These are phyloP conservation scores for Mamestra configurata DNA, from an alignment of 1,140 invertebrate species.

Conservation along the genomic window DNA sequence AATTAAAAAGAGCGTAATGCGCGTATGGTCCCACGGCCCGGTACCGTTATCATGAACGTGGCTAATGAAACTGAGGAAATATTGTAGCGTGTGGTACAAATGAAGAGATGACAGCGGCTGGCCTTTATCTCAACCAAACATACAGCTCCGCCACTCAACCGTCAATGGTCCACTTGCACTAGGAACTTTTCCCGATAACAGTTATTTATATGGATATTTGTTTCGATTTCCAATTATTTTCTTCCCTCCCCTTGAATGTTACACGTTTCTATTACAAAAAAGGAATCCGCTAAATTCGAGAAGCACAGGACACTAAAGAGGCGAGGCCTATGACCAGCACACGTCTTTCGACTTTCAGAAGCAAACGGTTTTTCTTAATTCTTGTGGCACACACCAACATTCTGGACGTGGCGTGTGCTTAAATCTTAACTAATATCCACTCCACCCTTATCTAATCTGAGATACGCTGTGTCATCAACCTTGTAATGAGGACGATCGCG, in stretches of 20 bases:
- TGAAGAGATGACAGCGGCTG: slow-evolving; percentile 5
- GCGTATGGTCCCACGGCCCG: slow-evolving; percentile 54
- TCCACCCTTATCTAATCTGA: slow-evolving; percentile 47
- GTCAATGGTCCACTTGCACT: no score
- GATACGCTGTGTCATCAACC: slow-evolving; percentile 45
- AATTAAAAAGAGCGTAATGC: slow-evolving; percentile 55
- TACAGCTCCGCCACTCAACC: no score
- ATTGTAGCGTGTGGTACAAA: slow-evolving; percentile 38
- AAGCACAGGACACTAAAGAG: no score
- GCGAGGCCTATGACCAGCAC: no score
- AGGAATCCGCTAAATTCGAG: no score
- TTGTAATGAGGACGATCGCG: slow-evolving; percentile 39
- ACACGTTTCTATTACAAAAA: no score
- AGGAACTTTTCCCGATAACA: no score
- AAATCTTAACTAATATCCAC: slow-evolving; percentile 42
- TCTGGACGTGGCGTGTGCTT: slow-evolving; percentile 30
- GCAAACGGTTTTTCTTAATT: not conserved
- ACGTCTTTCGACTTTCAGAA: no score
- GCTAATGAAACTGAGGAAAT: slow-evolving; percentile 58
- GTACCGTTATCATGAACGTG: slow-evolving; percentile 56
- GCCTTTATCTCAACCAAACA: no score
- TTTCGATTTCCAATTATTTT: no score
- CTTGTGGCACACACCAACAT: slow-evolving; percentile 17
- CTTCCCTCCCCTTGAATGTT: no score
- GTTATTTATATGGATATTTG: no score